A percentile compares a stretch with the other conserved stretches of the same genome.
These are phyloP conservation scores for Lycaon pictus DNA, from an alignment of 2,113 vertebrate species.

Conservation along the genomic window DNA sequence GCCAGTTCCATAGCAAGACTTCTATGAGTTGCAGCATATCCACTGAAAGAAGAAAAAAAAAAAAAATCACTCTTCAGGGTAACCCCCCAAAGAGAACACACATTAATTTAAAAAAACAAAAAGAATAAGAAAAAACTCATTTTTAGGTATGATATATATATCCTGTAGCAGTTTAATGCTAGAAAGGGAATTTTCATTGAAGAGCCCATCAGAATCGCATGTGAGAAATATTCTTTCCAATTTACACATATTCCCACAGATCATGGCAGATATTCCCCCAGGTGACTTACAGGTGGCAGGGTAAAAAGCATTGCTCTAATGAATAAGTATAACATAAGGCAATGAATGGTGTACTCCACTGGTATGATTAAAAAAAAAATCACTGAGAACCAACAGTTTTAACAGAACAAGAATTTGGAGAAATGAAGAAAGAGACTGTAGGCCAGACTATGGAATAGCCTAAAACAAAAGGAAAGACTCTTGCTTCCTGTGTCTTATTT, in stretches of 20 bases:
- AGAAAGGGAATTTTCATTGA: constrained; percentile 1
- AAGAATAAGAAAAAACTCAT: not conserved
- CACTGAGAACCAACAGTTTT: not conserved
- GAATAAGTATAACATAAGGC: not conserved
- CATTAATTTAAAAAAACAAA: not conserved
- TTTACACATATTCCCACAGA: not conserved
- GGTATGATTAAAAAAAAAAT: not conserved
- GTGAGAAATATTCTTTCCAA: not conserved
- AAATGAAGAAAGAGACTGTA: not conserved
- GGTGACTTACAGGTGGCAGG: not conserved
- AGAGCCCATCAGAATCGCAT: not conserved
- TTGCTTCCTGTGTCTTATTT: not conserved
- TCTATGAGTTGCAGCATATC: not conserved
- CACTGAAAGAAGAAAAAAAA: not conserved
- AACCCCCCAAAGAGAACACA: constrained; percentile 8
- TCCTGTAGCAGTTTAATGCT: not conserved
- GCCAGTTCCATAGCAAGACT: not conserved
- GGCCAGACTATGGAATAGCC: not conserved
- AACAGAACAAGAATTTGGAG: constrained; percentile 18
- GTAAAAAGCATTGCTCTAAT: not conserved
- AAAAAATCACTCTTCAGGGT: not conserved
- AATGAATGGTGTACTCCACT: not conserved
- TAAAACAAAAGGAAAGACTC: not conserved
- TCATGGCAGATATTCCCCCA: not conserved
- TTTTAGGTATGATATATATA: not conserved